Base-by-base conservation (phyloP, 2,113 vertebrate genomes). In the Regulus satrapa region DNA sequence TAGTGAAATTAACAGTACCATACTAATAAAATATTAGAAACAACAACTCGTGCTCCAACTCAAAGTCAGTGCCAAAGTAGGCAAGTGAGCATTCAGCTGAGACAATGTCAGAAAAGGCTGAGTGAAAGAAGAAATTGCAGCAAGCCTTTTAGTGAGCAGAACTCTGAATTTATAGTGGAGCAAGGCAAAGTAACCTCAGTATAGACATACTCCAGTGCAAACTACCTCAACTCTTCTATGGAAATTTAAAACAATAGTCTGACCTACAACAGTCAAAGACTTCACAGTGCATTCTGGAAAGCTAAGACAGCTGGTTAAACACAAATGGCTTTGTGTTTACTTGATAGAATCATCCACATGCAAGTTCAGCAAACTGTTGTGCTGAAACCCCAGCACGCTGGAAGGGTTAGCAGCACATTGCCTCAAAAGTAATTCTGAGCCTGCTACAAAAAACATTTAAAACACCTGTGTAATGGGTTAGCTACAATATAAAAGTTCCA, bases 61-160 rank as follows among this genome's bases (percentile, higher is more conserved):
- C 77, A 63, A 94, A 86, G 71, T 49, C 56, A 92, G 45, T 91
- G 77, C 61, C 89, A 89, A 86, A 95, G 87, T 24, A 81, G 73
- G 64, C 84, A 87, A 96, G 61, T 40, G 26, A 93, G 58, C 71
- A 85, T 49, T 85, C 74, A 75, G 45, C 45, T 92, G 69, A 93
- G 38, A 83, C 49, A 3, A 0, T 46, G 66, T 62, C 78, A 94
- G 54, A 41, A 83, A 83, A 69, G 15, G 59, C 68, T 67, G 61
- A 66, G 79, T 32, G 79, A 66, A 66, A 59, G 38, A 76, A 34
- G 34, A 87, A 94, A 92, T 15, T 38, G 49, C 69, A 87, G 48
- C 24, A 88, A 72, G 48, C 28, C 13, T 69, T 89, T 93, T 28
- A 88, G 29, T n/a, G 77, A 72, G 38, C 6, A 6, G 29, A 67